Evolutionary conservation across 2,888 invertebrate species (phyloP), one percentile per base, ranked within the genome.

Genomic region (Sarcophaga rosellei): DNA sequence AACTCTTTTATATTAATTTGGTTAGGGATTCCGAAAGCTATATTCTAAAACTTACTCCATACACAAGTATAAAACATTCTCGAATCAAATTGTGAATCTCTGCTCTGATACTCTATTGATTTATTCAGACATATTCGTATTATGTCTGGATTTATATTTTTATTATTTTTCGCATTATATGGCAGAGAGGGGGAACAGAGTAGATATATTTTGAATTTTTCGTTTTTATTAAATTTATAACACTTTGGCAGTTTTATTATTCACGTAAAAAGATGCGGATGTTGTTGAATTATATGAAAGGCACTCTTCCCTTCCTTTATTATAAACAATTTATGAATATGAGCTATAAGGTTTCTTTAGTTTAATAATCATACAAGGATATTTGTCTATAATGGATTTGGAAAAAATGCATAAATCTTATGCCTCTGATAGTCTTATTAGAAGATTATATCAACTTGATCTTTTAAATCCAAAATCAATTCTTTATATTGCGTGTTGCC

Each of bases 231-330:
- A 57, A 72, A 53, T 79, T 79, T 79, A 79, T 72, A 45, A 62
- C 63, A 70, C 72, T 79, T 72, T 79, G 79, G 70, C 72, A 79
- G 65, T 72, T 72, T 79, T 79, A 79, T 79, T 79, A 70, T 72
- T 53, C 35, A 57, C 57, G 72, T 72, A 63, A 79, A 79, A 45
- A 35, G 25, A 65, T 79, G 78, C 35, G 35, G 44, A 66, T 12
- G 21, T 12, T 44, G 20, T 15, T 44, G 66, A 20, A 44, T 44
- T 66, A 44, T 66, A 12, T 21, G 20, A 66, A 4, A 44, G 44
- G 11, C 45, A 20, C 44, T 17, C 25, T 25, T 25, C 44, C 66
- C 35, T 35, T 6, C 35, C 8, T 35, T 35, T 8, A 2, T 8
- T 35, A 66, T 66, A 66, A 66, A 66, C 66, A 66, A 66, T 45